Evolutionary conservation across 2,113 vertebrate genomes (phyloP).

Genomic region (Stictonetta naevosa): DNA sequence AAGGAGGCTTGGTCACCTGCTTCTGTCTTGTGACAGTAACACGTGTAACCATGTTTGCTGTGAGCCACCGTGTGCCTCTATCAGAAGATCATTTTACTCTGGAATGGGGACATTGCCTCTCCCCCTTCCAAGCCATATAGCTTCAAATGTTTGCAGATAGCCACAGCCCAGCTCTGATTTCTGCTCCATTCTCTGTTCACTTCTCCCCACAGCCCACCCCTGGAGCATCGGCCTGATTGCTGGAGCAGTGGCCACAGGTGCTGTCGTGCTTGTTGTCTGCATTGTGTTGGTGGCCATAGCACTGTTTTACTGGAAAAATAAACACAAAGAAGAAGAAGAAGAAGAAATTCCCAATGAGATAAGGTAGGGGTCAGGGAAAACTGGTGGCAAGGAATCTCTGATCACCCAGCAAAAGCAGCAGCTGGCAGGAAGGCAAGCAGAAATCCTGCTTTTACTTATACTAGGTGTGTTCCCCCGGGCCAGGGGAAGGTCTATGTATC

Average conservation of each 20-base stretch:
- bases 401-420: accelerated
- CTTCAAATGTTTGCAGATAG: not conserved
- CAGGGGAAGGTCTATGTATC: not conserved
- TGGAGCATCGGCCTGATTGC: conserved; percentile 91
- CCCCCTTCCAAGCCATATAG: not conserved
- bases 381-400: not conserved
- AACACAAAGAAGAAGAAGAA: conserved; percentile 95
- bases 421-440: not conserved
- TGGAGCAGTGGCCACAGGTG: conserved; percentile 88
- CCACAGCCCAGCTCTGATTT: not conserved
- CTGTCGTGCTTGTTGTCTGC: conserved; percentile 87
- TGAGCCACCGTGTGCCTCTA: not conserved
- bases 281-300: conserved; percentile 87
- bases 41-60: not conserved
- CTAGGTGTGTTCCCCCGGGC: not conserved
- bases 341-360: conserved; percentile 99
- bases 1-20: not conserved
- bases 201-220: conserved; percentile 85
- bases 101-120: not conserved
- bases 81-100: not conserved
- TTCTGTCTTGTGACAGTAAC: conserved; percentile 34
- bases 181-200: conserved; percentile 39
- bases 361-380: conserved; percentile 80
- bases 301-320: conserved; percentile 96
- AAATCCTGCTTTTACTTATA: not conserved